Evolutionary conservation across 2,888 invertebrate species (phyloP), one percentile per base, ranked within the genome.

Genomic region (Aelia acuminata): DNA sequence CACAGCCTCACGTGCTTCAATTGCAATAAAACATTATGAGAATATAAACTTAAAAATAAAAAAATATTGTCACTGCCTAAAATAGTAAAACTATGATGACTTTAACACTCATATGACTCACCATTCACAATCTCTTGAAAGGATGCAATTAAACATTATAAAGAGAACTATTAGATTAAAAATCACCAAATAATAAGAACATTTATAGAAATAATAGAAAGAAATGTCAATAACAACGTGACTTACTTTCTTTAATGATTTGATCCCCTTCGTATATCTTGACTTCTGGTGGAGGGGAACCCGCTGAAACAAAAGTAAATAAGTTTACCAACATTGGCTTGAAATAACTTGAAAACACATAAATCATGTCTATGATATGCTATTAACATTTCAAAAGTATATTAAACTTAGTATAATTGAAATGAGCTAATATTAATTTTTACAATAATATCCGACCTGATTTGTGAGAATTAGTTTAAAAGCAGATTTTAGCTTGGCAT

Each of bases 161-260:
- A 39, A 80, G 22, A 43, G n/a, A n/a, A 22, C 80, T 47, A 80
- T 80, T 80, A 80, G 43, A 43, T 80, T 43, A 80, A 80, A 80
- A 39, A 43, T 80, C 11, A 80, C 43, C 80, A 80, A 10, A n/a
- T 80, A 43, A 80, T 80, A 80, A 43, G 10, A 22, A 84, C 18
- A 31, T 13, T 39, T n/a, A 53, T 70, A 22, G 85, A 35, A 22
- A 35, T 7, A 31, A 8, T 35, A 70, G 35, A 70, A 70, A 5
- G 15, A 70, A 13, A 18, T 20, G 31, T 70, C 18, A 35, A 11
- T 70, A 35, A 35, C 20, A 35, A 35, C 20, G 35, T 88, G 91
- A 95, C 96, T 96, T 93, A 97, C 97, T 96, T 94, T 96, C 95
- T 95, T 96, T 95, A 90, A 97, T 95, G 84, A 94, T 94, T 92